phyloP scores from a whole-genome alignment of 1,140 invertebrate species.

The Glossosoma conforme region DNA sequence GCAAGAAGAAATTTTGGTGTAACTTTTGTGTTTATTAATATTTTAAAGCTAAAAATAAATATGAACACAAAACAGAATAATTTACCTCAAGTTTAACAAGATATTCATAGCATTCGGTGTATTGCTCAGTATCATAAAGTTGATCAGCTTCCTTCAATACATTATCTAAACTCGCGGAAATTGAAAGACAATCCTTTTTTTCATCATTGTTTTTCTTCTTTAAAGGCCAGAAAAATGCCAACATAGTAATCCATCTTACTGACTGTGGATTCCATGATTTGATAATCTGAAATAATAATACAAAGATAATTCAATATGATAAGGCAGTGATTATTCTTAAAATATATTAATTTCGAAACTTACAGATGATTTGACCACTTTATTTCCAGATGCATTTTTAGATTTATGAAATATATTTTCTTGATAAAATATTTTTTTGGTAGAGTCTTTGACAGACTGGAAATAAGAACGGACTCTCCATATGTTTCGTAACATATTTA shows the following conservation, averaged over 20 bases:
- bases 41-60: not conserved
- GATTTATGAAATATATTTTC: too few relatives aligned
- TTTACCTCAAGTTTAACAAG: constrained; percentile 37
- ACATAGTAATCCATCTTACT: constrained; percentile 7
- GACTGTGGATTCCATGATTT: constrained; percentile 6
- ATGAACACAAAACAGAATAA: not conserved
- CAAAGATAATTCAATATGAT: not conserved
- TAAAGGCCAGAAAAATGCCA: constrained; percentile 38
- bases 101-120: constrained; percentile 44
- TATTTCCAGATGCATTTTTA: too few relatives aligned
- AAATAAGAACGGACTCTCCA: too few relatives aligned
- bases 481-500: too few relatives aligned
- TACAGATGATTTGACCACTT: too few relatives aligned
- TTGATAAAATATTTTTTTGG: too few relatives aligned
- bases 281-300: constrained; percentile 3
- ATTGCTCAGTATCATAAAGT: constrained; percentile 46
- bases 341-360: too few relatives aligned
- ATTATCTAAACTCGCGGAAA: constrained; percentile 4
- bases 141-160: constrained; percentile 41
- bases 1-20: too few relatives aligned
- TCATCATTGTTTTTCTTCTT: constrained; percentile 32
- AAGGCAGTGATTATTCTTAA: too few relatives aligned
- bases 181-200: constrained; percentile 3
- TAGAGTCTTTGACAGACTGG: too few relatives aligned
- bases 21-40: too few relatives aligned